Percentiles rank a stretch among this genome's conserved stretches.
Conservation (phyloP, 1,140 invertebrate species). For the Sitobion miscanthi region DNA sequence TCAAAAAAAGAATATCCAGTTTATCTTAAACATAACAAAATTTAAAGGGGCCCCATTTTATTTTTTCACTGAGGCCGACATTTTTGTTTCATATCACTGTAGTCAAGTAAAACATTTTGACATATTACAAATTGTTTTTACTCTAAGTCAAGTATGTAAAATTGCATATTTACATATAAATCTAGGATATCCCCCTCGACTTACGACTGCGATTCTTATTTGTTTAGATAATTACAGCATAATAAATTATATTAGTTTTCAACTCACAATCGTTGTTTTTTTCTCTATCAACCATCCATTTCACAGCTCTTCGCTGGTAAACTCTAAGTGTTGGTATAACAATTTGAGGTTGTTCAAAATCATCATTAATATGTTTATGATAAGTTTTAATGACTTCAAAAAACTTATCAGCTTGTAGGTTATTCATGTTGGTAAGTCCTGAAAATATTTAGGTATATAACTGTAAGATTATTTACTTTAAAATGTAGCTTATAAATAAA, state of each 20-base stretch:
- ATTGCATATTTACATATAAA: background rate
- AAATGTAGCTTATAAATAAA: background rate
- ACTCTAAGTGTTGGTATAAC: conserved; percentile 65
- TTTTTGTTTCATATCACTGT: too few relatives aligned
- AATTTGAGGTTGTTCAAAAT: conserved; percentile 15
- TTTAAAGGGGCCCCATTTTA: too few relatives aligned
- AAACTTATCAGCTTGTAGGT: background rate
- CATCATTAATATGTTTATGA: conserved; percentile 32
- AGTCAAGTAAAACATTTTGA: background rate
- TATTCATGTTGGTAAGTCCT: background rate
- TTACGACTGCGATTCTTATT: too few relatives aligned
- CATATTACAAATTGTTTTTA: background rate
- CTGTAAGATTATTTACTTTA: background rate
- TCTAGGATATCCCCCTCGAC: background rate
- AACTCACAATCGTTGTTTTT: conserved; percentile 48
- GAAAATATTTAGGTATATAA: background rate
- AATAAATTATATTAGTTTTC: background rate
- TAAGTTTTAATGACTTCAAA: conserved; percentile 31
- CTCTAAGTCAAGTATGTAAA: background rate
- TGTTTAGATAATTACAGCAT: too few relatives aligned
- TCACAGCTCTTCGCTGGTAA: conserved; percentile 73
- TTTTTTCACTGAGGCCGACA: too few relatives aligned
- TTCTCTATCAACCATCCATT: conserved; percentile 75
- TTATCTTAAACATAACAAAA: too few relatives aligned
- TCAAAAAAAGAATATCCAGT: too few relatives aligned